Conservation (phyloP, 2,888 invertebrate species). For the Idaea straminata region DNA sequence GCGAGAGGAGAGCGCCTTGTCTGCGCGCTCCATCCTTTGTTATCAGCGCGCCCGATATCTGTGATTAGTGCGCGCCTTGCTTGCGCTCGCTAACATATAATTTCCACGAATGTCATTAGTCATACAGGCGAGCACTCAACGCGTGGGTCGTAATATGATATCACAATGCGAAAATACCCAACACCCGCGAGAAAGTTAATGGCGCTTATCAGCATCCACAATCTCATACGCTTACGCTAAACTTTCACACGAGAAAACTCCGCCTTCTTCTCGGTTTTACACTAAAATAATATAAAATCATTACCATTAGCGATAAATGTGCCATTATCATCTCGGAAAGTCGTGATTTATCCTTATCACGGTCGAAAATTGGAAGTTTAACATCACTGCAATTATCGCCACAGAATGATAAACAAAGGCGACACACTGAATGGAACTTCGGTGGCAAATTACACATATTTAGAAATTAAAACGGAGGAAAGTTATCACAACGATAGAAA, state of each 20-base stretch:
- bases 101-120: constrained; percentile 78
- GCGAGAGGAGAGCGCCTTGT: constrained; percentile 28
- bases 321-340: constrained; percentile 87
- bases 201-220: constrained; percentile 81
- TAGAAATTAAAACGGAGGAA: constrained; percentile 80
- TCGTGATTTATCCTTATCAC: constrained; percentile 85
- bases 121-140: constrained; percentile 74
- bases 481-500: constrained; percentile 74
- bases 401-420: constrained; percentile 93
- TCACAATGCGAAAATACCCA: constrained; percentile 82
- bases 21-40: constrained; percentile 66
- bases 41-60: constrained; percentile 59
- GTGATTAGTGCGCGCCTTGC: constrained; percentile 62
- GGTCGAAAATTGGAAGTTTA: constrained; percentile 88
- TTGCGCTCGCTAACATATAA: constrained; percentile 72
- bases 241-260: constrained; percentile 79
- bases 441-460: constrained; percentile 95
- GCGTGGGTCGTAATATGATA: constrained; percentile 82
- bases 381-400: constrained; percentile 86
- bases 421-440: constrained; percentile 96
- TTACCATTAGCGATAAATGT: constrained; percentile 90
- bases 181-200: constrained; percentile 82
- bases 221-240: constrained; percentile 76
- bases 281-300: constrained; percentile 50
- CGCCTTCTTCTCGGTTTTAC: constrained; percentile 45